Evolutionary conservation across 2,797 vertebrate species (phyloP), one percentile per base, ranked within the genome.

Genomic region (Phrynocephalus guinanensis): DNA sequence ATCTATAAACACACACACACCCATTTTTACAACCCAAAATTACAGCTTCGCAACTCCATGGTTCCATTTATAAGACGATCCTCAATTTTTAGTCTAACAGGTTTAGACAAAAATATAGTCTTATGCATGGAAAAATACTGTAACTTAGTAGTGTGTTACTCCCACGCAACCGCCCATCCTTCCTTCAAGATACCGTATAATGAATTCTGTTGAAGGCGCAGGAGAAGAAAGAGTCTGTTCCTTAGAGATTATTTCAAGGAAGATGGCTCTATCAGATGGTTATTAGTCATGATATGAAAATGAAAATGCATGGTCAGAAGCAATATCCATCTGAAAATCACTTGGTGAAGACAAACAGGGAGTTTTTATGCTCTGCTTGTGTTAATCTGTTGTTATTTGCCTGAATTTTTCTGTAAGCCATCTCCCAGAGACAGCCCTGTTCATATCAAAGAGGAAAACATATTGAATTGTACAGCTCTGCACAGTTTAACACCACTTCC

Each of bases 341-440:
- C 26, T 16, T 50, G 66, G 16, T 48, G 44, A 63, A 33, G 30
- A 66, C n/a, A 80, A 63, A 38, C 30, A 22, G 33, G 22, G 30
- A 60, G 16, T 30, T n/a, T 38, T 33, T 20, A 66, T 66, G 56
- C 30, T 33, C 56, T 66, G 56, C n/a, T 63, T 80, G 52, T 1
- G 77, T 79, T 78, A 80, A 93, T 90, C 79, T 80, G 20, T 86
- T 92, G 80, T 88, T 81, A 66, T 44, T 87, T 77, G 80, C 0
- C 60, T 22, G 66, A n/a, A 13, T 84, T 30, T 87, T 92, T 89
- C 67, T 86, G n/a, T 56, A 86, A 79, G 85, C 80, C 71, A 84
- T n/a, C 71, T 85, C 88, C 28, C 66, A 48, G 44, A 90, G 89
- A 79, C 84, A 60, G 66, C 56, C 82, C 79, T 33, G 0, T 79